These are phyloP conservation scores for Coptodon bakossiorum DNA, from an alignment of 2,113 vertebrate genomes.

Conservation along the genomic window DNA sequence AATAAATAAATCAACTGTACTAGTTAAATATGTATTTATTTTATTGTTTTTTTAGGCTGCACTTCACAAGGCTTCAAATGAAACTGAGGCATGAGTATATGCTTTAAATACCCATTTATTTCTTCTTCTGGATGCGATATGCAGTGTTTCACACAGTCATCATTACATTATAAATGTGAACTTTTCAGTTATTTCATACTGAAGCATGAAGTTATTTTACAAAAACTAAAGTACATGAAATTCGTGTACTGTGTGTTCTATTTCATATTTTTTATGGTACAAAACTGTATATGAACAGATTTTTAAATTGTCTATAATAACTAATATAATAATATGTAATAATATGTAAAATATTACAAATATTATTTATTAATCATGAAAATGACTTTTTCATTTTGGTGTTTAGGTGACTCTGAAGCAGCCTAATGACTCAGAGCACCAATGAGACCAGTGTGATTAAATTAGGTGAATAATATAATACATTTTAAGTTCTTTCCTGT, in stretches of 20 bases:
- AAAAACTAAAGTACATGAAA: not conserved
- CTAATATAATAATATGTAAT: not conserved
- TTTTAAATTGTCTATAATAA: not conserved
- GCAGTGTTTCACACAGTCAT: not conserved
- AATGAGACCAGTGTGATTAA: not conserved
- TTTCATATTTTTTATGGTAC: rapidly evolving
- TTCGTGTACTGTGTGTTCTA: rapidly evolving
- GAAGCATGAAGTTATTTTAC: not conserved
- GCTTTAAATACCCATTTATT: not conserved
- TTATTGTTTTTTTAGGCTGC: not conserved
- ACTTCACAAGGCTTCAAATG: not conserved
- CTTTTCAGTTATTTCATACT: not conserved
- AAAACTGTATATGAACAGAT: not conserved
- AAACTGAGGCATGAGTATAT: not conserved
- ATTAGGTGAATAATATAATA: not conserved
- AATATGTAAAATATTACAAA: not conserved
- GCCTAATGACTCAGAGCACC: not conserved
- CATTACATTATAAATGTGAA: not conserved
- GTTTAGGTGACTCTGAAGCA: not conserved
- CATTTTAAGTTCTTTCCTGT: not conserved
- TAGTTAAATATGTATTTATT: not conserved
- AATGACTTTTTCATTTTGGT: not conserved
- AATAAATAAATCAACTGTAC: not conserved
- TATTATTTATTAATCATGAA: not conserved
- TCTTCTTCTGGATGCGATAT: not conserved